A percentile compares a stretch with the other conserved stretches of the same genome.
phyloP scores from a whole-genome alignment of 30 jellyfish, hydroid and myxozoan genomes.

The Cassiopea andromeda region DNA sequence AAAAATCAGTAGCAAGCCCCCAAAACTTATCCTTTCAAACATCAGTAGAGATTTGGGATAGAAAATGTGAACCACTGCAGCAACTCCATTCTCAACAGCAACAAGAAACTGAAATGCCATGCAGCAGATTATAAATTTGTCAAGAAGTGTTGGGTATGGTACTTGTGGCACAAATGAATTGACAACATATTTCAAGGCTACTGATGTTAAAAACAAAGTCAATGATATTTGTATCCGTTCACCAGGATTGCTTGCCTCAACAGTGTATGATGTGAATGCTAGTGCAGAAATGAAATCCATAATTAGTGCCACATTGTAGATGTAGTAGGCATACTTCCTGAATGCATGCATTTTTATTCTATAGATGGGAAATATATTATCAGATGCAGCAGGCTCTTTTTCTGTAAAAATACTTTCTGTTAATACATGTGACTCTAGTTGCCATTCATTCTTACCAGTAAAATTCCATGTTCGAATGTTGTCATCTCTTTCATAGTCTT shows the following conservation, averaged over 20 bases:
- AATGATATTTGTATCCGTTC: constrained; percentile 85
- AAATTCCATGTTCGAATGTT: constrained; percentile 84
- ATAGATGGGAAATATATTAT: constrained; percentile 81
- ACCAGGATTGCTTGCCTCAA: constrained; percentile 85
- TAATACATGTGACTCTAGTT: constrained; percentile 77
- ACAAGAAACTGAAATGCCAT: constrained; percentile 84
- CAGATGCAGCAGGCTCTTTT: constrained; percentile 70
- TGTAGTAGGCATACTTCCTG: constrained; percentile 82
- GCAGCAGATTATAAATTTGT: constrained; percentile 80
- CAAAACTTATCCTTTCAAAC: constrained; percentile 65
- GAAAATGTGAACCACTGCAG: constrained; percentile 48
- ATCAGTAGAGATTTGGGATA: constrained; percentile 25
- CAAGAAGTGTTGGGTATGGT: constrained; percentile 86
- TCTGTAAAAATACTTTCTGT: constrained; percentile 68
- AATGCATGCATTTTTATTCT: constrained; percentile 83
- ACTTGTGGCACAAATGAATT: constrained; percentile 89
- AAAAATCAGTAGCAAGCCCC: constrained; percentile 22
- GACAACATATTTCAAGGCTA: constrained; percentile 87
- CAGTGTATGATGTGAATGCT: constrained; percentile 87
- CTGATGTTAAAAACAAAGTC: constrained; percentile 84
- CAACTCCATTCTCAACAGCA: constrained; percentile 84
- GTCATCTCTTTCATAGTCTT: constrained; percentile 78
- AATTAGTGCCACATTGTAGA: constrained; percentile 85
- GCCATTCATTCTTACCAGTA: constrained; percentile 89
- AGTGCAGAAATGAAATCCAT: constrained; percentile 79